These are phyloP conservation scores for Thelaira solivaga DNA, from an alignment of 2,888 invertebrate genomes.

Conservation along the genomic window DNA sequence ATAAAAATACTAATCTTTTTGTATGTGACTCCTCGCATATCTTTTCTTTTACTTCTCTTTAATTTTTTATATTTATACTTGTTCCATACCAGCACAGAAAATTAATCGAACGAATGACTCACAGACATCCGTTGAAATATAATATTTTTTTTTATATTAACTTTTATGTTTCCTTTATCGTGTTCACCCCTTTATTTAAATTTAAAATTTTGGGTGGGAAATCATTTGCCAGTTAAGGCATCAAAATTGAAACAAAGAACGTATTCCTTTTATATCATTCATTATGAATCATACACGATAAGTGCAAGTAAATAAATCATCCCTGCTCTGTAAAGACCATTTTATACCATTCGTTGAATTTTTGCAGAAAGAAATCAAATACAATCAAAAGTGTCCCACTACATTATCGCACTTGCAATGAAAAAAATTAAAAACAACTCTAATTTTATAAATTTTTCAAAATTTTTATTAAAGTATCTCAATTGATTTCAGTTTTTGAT, in stretches of 20 bases:
- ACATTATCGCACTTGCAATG: too few species aligned
- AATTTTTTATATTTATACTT: neutral
- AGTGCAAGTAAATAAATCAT: neutral
- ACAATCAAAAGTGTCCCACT: too few species aligned
- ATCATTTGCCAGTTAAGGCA: neutral
- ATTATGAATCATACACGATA: slow-evolving; percentile 3
- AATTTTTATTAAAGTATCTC: too few species aligned
- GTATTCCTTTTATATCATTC: slow-evolving; percentile 8
- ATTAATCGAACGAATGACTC: slow-evolving; percentile 30
- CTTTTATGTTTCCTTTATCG: neutral
- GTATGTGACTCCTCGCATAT: neutral
- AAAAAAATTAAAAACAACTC: too few species aligned
- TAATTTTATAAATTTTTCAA: too few species aligned
- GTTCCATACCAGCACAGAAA: slow-evolving; percentile 1
- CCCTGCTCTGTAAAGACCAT: too few species aligned
- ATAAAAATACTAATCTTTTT: neutral
- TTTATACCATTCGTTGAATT: too few species aligned
- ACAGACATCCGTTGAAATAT: slow-evolving; percentile 33
- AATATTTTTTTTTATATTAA: neutral
- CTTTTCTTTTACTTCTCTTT: slow-evolving; percentile 8
- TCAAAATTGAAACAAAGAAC: slow-evolving; percentile 9
- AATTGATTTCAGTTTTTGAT: too few species aligned
- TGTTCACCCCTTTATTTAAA: neutral
- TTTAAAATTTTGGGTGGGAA: slow-evolving; percentile 3
- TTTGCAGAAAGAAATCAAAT: too few species aligned